These are phyloP conservation scores for Drosophila virilis DNA, from an alignment of 1,140 invertebrate genomes.

Conservation along the genomic window DNA sequence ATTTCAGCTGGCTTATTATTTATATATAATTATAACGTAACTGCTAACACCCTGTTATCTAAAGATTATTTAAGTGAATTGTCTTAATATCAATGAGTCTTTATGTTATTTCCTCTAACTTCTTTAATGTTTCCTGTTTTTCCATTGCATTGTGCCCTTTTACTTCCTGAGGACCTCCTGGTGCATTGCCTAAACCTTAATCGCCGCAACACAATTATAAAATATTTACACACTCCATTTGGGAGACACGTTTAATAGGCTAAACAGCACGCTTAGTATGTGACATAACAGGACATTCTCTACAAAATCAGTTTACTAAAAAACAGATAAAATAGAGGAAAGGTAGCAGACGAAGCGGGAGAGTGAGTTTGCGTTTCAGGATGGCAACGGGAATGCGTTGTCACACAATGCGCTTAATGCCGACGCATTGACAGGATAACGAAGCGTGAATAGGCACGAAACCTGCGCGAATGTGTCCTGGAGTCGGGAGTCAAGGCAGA, in stretches of 20 bases:
- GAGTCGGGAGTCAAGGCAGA: constrained; percentile 62
- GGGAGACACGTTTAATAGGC: constrained; percentile 73
- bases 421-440: constrained; percentile 79
- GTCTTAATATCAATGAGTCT: too few species aligned
- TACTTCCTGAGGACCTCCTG: constrained; percentile 13
- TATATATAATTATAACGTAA: too few species aligned
- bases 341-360: not conserved
- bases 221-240: constrained; percentile 74
- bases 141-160: constrained; percentile 20
- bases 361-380: constrained; percentile 1
- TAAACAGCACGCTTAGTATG: constrained; percentile 62
- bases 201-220: constrained; percentile 51
- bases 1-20: too few species aligned
- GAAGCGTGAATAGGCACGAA: constrained; percentile 81
- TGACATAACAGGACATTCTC: constrained; percentile 34
- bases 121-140: not conserved
- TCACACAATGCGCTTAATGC: constrained; percentile 62
- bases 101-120: not conserved
- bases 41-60: too few species aligned
- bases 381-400: constrained; percentile 55
- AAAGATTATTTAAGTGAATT: too few species aligned
- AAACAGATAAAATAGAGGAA: constrained; percentile 4
- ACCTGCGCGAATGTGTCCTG: constrained; percentile 57
- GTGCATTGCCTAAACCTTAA: constrained; percentile 33
- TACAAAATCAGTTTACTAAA: constrained; percentile 60